These are phyloP conservation scores for Sphaerophoria rueppellii DNA, from an alignment of 2,888 invertebrate genomes.

Conservation along the genomic window DNA sequence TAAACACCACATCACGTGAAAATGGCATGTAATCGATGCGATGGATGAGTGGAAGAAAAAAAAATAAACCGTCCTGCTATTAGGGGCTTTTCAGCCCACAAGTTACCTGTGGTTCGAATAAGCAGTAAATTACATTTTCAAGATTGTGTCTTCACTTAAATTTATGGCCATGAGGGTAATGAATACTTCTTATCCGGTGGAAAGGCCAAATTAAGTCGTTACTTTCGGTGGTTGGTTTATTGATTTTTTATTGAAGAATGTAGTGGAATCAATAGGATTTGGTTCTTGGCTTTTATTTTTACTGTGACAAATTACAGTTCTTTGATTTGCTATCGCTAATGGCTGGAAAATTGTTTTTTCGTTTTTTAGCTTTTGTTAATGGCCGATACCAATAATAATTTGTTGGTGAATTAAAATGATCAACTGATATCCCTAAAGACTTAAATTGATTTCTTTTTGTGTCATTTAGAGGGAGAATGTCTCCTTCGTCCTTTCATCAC, in stretches of 20 bases:
- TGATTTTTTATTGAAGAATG: not conserved
- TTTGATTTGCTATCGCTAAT: not conserved
- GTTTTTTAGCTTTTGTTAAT: no score
- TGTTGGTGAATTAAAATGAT: no score
- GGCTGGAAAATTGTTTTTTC: no score
- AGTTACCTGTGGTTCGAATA: not conserved
- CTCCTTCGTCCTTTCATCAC: no score
- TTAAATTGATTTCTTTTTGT: no score
- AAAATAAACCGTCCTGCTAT: not conserved
- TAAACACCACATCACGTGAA: conserved; percentile 2
- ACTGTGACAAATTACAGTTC: not conserved
- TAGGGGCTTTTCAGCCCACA: conserved; percentile 1
- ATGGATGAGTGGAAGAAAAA: not conserved
- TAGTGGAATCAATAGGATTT: not conserved
- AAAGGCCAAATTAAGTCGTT: conserved; percentile 51
- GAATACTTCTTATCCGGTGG: conserved; percentile 30
- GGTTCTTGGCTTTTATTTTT: not conserved
- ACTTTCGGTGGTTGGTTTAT: not conserved
- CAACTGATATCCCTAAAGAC: no score
- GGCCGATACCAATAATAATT: not conserved
- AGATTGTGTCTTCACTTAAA: conserved; percentile 44
- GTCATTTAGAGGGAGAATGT: no score
- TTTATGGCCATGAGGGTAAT: conserved; percentile 40
- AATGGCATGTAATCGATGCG: conserved; percentile 13
- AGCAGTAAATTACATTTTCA: conserved; percentile 38